Evolutionary conservation across 2,113 vertebrate genomes (phyloP).

Genomic region (Setophaga kirtlandii): DNA sequence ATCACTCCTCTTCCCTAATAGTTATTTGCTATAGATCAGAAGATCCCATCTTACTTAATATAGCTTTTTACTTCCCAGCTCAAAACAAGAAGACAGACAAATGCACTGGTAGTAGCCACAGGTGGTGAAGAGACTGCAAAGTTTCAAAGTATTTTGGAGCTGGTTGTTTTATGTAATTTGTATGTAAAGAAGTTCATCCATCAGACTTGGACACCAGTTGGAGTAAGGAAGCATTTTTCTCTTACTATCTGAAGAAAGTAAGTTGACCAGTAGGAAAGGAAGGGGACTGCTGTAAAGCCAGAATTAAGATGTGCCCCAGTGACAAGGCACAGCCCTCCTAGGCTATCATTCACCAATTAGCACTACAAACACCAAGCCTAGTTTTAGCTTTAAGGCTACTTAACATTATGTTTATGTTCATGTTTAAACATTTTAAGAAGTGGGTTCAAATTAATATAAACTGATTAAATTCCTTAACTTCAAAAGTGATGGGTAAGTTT

Average conservation of each 20-base stretch:
- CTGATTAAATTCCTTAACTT: not conserved
- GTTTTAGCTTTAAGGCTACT: slow-evolving; percentile 1
- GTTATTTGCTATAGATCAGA: not conserved
- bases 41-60: not conserved
- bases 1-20: not conserved
- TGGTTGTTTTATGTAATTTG: not conserved
- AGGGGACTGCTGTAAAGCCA: not conserved
- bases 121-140: not conserved
- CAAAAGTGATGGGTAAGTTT: not conserved
- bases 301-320: not conserved
- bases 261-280: not conserved
- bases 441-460: not conserved
- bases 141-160: not conserved
- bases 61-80: not conserved
- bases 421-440: not conserved
- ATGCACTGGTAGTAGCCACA: not conserved
- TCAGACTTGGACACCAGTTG: not conserved
- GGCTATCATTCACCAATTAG: not conserved
- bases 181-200: not conserved
- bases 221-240: not conserved
- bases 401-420: not conserved
- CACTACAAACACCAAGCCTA: not conserved
- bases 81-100: not conserved
- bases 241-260: not conserved
- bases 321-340: not conserved